These are phyloP conservation scores for Microcaecilia unicolor DNA, from an alignment of 2,797 vertebrate genomes.

Conservation along the genomic window DNA sequence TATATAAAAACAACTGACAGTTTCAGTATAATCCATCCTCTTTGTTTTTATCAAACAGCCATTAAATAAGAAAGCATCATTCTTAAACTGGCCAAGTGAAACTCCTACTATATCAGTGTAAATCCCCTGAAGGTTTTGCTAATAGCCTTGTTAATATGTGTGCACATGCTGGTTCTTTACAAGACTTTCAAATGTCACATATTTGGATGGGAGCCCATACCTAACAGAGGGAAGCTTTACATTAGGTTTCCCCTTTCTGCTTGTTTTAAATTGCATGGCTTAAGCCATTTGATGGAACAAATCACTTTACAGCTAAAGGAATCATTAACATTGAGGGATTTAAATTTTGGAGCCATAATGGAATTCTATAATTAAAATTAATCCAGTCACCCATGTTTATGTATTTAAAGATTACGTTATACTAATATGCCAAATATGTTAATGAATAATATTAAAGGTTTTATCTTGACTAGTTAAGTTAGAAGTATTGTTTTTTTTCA, in stretches of 20 bases:
- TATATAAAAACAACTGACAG: background rate
- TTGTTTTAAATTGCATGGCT: background rate
- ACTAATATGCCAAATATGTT: no score
- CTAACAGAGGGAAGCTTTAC: accelerated
- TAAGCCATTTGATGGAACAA: background rate
- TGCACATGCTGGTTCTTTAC: background rate
- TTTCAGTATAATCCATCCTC: constrained; percentile 21
- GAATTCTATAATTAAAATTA: accelerated
- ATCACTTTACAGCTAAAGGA: accelerated
- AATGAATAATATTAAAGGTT: no score
- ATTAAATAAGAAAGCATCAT: constrained; percentile 44
- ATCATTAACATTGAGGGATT: accelerated
- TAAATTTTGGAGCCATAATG: background rate
- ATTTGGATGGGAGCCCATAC: background rate
- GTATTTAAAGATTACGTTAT: no score
- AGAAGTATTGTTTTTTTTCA: background rate
- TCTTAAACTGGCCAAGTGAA: constrained; percentile 21
- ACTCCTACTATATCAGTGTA: background rate
- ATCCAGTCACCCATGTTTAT: accelerated
- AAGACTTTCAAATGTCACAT: background rate
- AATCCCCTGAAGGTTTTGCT: constrained; percentile 18
- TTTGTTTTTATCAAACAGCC: constrained; percentile 46
- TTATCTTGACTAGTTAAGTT: background rate
- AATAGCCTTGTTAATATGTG: constrained; percentile 1
- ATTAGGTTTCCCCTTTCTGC: background rate